Conservation (phyloP, 2,113 vertebrate genomes). For the Pipra filicauda region DNA sequence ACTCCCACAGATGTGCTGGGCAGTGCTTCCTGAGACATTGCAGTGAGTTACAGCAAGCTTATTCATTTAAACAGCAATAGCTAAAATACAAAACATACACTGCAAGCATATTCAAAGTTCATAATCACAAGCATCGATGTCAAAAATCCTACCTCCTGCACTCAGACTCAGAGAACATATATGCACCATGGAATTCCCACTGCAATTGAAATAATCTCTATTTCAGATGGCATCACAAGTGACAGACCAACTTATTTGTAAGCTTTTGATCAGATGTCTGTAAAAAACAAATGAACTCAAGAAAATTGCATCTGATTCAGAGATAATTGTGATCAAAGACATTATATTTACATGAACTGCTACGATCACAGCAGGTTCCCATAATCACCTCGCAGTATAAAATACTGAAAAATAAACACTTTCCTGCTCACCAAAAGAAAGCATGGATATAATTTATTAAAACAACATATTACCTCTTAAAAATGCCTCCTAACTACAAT, state of each 20-base stretch:
- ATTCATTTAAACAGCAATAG: background rate
- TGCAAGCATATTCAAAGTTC: background rate
- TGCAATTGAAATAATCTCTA: background rate
- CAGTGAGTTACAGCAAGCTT: background rate
- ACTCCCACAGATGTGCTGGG: background rate
- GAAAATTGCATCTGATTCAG: constrained; percentile 10
- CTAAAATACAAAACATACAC: background rate
- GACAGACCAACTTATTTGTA: background rate
- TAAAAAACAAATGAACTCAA: background rate
- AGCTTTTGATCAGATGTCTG: constrained; percentile 22
- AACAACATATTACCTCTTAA: background rate
- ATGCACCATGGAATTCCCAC: background rate
- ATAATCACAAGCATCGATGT: background rate
- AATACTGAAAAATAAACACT: constrained; percentile 38
- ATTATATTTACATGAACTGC: background rate
- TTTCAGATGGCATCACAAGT: background rate
- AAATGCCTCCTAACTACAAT: background rate
- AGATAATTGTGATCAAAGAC: constrained; percentile 29
- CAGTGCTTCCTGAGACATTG: background rate
- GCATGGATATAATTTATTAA: background rate
- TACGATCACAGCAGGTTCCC: constrained; percentile 19
- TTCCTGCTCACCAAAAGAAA: background rate
- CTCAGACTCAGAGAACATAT: background rate
- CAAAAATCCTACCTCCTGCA: background rate
- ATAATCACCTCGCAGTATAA: constrained; percentile 2